Base-by-base conservation (phyloP, 2,797 vertebrate species). In the Delichon dasypus region DNA sequence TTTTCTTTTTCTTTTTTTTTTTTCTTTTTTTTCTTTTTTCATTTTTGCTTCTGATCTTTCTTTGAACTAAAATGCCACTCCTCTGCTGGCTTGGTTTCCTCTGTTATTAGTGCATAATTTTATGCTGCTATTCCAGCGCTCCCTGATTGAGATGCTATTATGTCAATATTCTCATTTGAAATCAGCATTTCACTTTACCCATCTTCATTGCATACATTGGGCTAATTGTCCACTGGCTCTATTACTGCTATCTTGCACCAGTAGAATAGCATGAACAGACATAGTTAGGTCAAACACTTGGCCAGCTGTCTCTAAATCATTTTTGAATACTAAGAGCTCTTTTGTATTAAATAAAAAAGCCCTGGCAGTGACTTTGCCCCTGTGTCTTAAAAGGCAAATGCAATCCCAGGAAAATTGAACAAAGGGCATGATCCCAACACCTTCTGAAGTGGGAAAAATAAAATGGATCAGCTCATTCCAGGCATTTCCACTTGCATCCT, bases 81-180 rank as follows among this genome's bases (percentile, higher is more conserved):
- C n/a, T 84, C 79, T 53, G 38, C 66, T 95, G 95, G 93, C 89
- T 72, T 84, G 44, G 18, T 84, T 94, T 91, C 66, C 66, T 66
- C 82, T 81, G 83, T 65, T 91, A 86, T 91, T 94, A 4, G 7
- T 84, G 79, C 74, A 70, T 73, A 90, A 96, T 94, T 96, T 95
- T 81, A 65, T 51, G 38, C 76, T 92, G 79, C 91, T 91, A 73
- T 93, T 96, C 94, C 91, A 86, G 27, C 68, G 76, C 66, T 89
- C 68, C n/a, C 89, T 94, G 93, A 94, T 90, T 93, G 93, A 96
- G 90, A 90, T 88, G 91, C 91, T 95, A 91, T 94, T 95, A 94
- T 96, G 93, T 91, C 95, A 95, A 94, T 96, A 96, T 86, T 86
- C 95, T 94, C 89, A 94, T 94, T 90, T 96, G 86, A 96, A 96